Percentiles rank a stretch among this genome's conserved stretches.
These are phyloP conservation scores for Polypedilum vanderplanki DNA, from an alignment of 1,140 invertebrate genomes.

Conservation along the genomic window DNA sequence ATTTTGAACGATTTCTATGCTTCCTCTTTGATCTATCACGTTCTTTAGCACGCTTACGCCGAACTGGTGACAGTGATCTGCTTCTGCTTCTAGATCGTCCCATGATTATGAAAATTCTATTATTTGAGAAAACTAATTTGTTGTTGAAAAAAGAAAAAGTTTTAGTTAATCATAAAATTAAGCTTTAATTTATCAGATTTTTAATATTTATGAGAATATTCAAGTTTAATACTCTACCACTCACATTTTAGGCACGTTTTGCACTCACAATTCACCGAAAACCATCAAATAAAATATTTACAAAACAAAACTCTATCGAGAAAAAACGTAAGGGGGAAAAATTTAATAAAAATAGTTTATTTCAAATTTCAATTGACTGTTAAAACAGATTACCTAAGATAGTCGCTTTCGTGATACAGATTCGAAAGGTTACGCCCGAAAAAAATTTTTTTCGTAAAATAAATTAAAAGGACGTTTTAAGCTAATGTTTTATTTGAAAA, in stretches of 20 bases:
- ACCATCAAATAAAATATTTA: background rate
- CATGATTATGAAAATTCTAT: background rate
- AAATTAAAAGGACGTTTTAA: too few species aligned
- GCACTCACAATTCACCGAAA: background rate
- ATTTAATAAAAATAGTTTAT: too few species aligned
- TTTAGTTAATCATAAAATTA: background rate
- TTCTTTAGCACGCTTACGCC: constrained; percentile 8
- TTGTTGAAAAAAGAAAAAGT: background rate
- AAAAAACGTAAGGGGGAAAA: background rate
- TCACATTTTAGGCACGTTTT: constrained; percentile 10
- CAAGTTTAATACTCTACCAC: background rate
- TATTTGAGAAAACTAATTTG: too few species aligned
- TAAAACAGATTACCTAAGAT: too few species aligned
- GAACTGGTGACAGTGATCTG: background rate
- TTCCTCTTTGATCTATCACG: background rate
- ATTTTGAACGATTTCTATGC: background rate
- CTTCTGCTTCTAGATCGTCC: background rate
- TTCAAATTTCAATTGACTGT: too few species aligned
- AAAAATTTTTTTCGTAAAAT: too few species aligned
- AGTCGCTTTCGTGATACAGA: too few species aligned
- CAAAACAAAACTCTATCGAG: background rate
- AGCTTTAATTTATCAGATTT: background rate
- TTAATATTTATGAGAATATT: background rate
- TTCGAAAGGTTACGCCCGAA: too few species aligned
- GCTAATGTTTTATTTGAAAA: too few species aligned